Conservation (phyloP, 2,797 vertebrate genomes). For the Cyprinella venusta region DNA sequence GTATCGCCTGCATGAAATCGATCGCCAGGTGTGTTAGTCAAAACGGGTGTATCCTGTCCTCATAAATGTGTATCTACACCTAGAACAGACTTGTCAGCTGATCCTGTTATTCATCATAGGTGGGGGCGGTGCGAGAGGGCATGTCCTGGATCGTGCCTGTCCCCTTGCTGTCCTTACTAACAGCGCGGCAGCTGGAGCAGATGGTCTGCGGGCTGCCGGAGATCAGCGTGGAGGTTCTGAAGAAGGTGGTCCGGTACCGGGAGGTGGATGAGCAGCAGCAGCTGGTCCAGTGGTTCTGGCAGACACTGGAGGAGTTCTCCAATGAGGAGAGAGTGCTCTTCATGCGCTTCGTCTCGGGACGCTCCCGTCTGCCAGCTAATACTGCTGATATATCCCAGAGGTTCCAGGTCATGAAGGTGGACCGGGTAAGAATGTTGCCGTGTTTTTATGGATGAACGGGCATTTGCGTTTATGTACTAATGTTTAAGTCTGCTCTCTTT, state of each 20-base stretch:
- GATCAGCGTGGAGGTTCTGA: conserved; percentile 83
- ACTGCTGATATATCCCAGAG: conserved; percentile 82
- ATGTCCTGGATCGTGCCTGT: conserved; percentile 85
- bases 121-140: conserved; percentile 81
- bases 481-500: neutral
- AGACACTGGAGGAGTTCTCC: conserved; percentile 84
- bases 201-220: conserved; percentile 84
- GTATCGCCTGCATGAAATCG: conserved; percentile 83
- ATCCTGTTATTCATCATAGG: conserved; percentile 64
- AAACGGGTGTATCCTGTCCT: neutral
- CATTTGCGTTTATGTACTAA: neutral
- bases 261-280: conserved; percentile 83
- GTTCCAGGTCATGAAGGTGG: conserved; percentile 86
- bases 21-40: conserved; percentile 75
- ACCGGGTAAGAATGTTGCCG: conserved; percentile 74
- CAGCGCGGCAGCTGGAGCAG: conserved; percentile 84
- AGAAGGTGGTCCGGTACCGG: conserved; percentile 84
- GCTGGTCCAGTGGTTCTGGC: conserved; percentile 83
- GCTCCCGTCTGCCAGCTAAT: conserved; percentile 83
- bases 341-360: conserved; percentile 82
- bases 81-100: neutral
- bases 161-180: conserved; percentile 83
- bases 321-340: conserved; percentile 85
- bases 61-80: neutral
- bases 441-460: neutral